phyloP scores from a whole-genome alignment of 1,140 invertebrate species.

The Cecropterus lyciades region DNA sequence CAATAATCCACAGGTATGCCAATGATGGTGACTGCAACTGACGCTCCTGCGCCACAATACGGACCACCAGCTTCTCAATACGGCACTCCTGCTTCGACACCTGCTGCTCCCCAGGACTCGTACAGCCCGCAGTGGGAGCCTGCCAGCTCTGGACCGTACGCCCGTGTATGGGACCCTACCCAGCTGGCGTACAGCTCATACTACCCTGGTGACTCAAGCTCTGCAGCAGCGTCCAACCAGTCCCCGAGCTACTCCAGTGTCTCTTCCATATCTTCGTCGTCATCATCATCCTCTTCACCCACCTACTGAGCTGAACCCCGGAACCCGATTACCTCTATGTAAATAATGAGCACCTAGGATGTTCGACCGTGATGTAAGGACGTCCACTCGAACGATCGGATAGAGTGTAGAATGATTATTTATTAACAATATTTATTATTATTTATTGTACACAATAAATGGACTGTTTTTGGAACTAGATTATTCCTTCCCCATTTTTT shows the following conservation, averaged over 20 bases:
- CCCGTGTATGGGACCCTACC: conserved; percentile 88
- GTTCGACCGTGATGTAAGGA: conserved; percentile 39
- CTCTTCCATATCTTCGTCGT: conserved; percentile 79
- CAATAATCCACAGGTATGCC: conserved; percentile 87
- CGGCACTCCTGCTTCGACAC: conserved; percentile 85
- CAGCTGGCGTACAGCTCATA: conserved; percentile 92
- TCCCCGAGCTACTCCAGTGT: conserved; percentile 83
- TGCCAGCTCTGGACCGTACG: conserved; percentile 87
- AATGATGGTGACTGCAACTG: conserved; percentile 88
- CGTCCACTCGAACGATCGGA: conserved; percentile 64
- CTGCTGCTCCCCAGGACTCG: conserved; percentile 87
- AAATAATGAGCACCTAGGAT: conserved; percentile 45
- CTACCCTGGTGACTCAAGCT: conserved; percentile 86
- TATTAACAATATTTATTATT: conserved; percentile 78
- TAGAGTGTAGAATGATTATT: conserved; percentile 76
- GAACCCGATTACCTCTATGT: conserved; percentile 62
- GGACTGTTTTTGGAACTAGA: conserved; percentile 54
- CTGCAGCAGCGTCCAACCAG: conserved; percentile 81
- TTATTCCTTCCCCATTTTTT: conserved; percentile 38
- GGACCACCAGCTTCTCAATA: conserved; percentile 85
- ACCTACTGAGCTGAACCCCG: conserved; percentile 50
- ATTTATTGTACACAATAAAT: conserved; percentile 80
- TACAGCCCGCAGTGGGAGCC: conserved; percentile 90
- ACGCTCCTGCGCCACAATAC: conserved; percentile 78
- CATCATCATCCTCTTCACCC: conserved; percentile 67